phyloP scores from a whole-genome alignment of 1,140 invertebrate species.

The Drosophila arizonae region DNA sequence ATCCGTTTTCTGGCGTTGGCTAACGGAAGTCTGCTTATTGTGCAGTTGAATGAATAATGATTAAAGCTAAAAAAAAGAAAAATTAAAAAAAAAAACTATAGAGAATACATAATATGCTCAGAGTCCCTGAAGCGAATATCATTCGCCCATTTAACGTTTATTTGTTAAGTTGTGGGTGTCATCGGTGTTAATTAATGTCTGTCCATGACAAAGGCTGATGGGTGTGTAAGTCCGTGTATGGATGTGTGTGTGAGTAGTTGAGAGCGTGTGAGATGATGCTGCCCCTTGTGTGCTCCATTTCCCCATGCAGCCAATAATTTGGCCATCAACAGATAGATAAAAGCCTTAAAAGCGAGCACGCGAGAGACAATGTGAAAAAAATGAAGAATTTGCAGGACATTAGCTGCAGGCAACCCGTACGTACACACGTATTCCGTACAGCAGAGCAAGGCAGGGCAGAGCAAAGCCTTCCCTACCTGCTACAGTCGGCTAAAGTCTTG shows the following conservation, averaged over 20 bases:
- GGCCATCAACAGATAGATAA: constrained; percentile 33
- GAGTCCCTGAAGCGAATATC: constrained; percentile 8
- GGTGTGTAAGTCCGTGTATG: too few relatives aligned
- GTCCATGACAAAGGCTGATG: constrained; percentile 8
- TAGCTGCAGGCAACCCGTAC: neutral
- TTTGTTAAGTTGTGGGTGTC: neutral
- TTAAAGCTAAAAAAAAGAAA: neutral
- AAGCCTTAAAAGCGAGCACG: constrained; percentile 53
- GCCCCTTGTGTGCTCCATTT: constrained; percentile 4
- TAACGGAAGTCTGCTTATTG: constrained; percentile 3
- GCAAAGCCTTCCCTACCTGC: neutral
- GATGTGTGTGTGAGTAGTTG: neutral
- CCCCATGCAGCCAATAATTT: constrained; percentile 1
- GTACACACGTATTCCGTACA: neutral
- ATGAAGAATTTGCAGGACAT: neutral
- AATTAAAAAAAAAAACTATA: constrained; percentile 3
- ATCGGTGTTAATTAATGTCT: constrained; percentile 21
- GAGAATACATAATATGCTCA: constrained; percentile 4
- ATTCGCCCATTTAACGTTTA: constrained; percentile 10
- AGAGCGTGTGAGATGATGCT: constrained; percentile 4
- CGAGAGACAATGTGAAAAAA: neutral
- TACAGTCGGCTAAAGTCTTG: neutral
- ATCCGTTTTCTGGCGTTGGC: neutral
- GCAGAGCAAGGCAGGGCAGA: neutral
- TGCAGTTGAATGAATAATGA: constrained; percentile 20